Conservation (phyloP, 2,888 invertebrate species). For the Euphydryas editha region DNA sequence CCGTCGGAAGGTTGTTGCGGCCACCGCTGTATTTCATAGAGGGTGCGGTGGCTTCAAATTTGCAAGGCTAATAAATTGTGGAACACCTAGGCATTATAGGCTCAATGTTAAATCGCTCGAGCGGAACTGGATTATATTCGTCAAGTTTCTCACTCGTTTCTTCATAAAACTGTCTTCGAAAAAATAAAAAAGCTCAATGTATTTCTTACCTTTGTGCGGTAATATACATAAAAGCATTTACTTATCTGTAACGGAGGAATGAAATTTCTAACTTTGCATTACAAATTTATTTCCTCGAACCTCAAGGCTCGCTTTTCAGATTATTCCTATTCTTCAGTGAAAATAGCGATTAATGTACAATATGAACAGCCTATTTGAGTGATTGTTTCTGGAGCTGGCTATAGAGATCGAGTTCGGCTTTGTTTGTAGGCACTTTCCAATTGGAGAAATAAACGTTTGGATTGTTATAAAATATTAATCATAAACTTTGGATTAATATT, state of each 20-base stretch:
- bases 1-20: slow-evolving; percentile 70
- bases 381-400: slow-evolving; percentile 70
- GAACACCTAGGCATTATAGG: slow-evolving; percentile 81
- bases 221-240: slow-evolving; percentile 69
- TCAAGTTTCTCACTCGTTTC: slow-evolving; percentile 55
- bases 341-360: slow-evolving; percentile 82
- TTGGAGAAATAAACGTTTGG: slow-evolving; percentile 65
- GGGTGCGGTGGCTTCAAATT: slow-evolving; percentile 72
- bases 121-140: slow-evolving; percentile 72
- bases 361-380: slow-evolving; percentile 80
- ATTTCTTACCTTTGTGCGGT: slow-evolving; percentile 70
- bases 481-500: slow-evolving; percentile 50
- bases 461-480: slow-evolving; percentile 63
- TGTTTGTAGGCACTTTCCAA: slow-evolving; percentile 60
- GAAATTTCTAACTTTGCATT: slow-evolving; percentile 82
- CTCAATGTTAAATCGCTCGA: slow-evolving; percentile 72
- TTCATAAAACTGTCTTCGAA: slow-evolving; percentile 61
- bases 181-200: slow-evolving; percentile 71
- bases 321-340: slow-evolving; percentile 78
- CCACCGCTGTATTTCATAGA: slow-evolving; percentile 80
- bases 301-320: slow-evolving; percentile 68
- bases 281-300: slow-evolving; percentile 79
- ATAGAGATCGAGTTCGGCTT: slow-evolving; percentile 63
- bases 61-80: slow-evolving; percentile 83
- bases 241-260: slow-evolving; percentile 78